Evolutionary conservation across 2,888 invertebrate genomes (phyloP), one percentile per base, ranked within the genome.

Genomic region (Clostera curtula): DNA sequence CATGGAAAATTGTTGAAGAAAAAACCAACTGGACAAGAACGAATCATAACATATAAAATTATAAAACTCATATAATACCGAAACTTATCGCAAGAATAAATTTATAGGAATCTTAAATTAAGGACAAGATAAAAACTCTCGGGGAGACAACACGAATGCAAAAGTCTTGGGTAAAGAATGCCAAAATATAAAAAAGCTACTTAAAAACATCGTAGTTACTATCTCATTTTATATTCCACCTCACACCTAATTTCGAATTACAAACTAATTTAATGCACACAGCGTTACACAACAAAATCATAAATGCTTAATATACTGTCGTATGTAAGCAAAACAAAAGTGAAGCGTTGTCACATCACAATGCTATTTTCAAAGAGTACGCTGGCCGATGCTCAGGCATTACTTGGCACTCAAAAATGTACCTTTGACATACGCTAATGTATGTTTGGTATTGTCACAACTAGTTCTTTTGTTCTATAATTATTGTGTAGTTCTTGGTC

Each of bases 241-340:
- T 55, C 45, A 41, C 61, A 50, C 61, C 46, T 41, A 60, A 56
- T 51, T 50, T 49, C 56, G 56, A 58, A 63, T 51, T 50, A 49
- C 56, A 56, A 58, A 63, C 74, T 73, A 73, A 56, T 62, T 75
- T 73, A 75, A 46, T 66, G 68, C 75, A 75, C 71, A 76, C 69
- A 71, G 70, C 75, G 53, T 60, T 54, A 66, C 60, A 51, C 57
- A 68, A 73, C 63, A 68, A 58, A 68, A 70, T 63, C 39, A 62
- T 50, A 60, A 49, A 49, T 40, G 44, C 37, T 47, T 45, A 39
- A 30, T 43, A 37, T 37, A 35, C 27, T 32, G 28, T 26, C 34
- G 38, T 37, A 33, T 26, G 34, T 40, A 49, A 45, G 49, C 49
- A 31, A 38, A 44, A 33, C 24, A 49, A 48, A 45, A 47, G 29